These are phyloP conservation scores for Gallinago undulata DNA, from an alignment of 2,113 vertebrate species.

Conservation along the genomic window DNA sequence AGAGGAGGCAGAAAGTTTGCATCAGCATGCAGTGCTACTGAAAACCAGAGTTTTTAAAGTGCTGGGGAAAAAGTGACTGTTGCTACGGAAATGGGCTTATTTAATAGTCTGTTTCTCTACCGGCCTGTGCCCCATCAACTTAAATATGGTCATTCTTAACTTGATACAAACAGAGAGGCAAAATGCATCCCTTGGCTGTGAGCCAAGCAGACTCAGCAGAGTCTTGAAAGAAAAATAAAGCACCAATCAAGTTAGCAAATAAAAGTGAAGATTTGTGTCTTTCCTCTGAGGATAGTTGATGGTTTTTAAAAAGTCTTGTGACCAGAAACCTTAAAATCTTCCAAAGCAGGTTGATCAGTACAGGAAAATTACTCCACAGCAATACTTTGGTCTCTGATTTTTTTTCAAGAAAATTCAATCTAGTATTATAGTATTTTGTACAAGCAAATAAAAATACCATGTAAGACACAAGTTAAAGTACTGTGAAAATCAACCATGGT, in stretches of 20 bases:
- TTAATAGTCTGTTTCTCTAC: background rate
- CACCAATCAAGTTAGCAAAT: conserved; percentile 17
- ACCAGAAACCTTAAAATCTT: conserved; percentile 5
- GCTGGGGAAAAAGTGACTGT: background rate
- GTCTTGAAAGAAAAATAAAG: conserved; percentile 14
- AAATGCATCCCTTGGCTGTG: conserved; percentile 16
- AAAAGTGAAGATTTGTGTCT: conserved; percentile 37
- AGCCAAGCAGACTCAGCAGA: conserved; percentile 47
- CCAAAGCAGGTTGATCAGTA: background rate
- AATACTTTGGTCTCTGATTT: background rate
- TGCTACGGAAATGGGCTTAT: background rate
- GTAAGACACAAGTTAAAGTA: conserved; percentile 7
- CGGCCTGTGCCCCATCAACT: background rate
- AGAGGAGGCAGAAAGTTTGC: background rate
- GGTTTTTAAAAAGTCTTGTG: background rate
- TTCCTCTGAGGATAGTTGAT: background rate
- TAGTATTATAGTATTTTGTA: background rate
- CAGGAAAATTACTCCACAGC: background rate
- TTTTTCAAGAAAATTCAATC: background rate
- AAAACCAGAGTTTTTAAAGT: background rate
- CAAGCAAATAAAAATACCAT: background rate
- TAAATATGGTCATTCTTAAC: background rate
- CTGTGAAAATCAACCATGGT: background rate
- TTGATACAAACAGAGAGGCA: background rate
- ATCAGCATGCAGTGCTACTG: background rate